Evolutionary conservation across 2,797 vertebrate species (phyloP).

Genomic region (Taenioides sp.): DNA sequence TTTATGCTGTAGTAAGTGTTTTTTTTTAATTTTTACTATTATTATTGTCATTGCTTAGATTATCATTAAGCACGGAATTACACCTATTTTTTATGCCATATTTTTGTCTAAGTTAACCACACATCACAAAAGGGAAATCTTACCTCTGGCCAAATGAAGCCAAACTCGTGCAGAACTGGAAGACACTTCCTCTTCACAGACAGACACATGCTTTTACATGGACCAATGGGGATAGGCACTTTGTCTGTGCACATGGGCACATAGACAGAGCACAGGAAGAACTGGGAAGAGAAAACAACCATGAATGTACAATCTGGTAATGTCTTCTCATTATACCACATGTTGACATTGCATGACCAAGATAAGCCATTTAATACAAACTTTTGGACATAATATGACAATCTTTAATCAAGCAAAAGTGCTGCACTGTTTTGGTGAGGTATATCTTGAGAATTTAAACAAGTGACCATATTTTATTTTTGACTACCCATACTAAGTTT

Average conservation of each 20-base stretch:
- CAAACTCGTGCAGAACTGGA: slow-evolving; percentile 94
- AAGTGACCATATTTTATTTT: background rate
- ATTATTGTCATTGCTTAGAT: too few relatives aligned
- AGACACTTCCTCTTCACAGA: slow-evolving; percentile 95
- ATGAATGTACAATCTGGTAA: background rate
- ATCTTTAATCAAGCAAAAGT: background rate
- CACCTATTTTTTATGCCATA: too few relatives aligned
- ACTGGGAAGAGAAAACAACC: slow-evolving; percentile 71
- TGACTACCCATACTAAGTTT: background rate
- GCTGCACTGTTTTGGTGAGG: background rate
- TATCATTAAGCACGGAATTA: too few relatives aligned
- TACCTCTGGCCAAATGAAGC: slow-evolving; percentile 93
- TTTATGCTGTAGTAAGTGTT: too few relatives aligned
- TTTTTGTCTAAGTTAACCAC: background rate
- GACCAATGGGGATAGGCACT: slow-evolving; percentile 95
- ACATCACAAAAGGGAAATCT: slow-evolving; percentile 23
- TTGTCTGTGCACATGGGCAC: slow-evolving; percentile 99
- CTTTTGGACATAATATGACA: background rate
- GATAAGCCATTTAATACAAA: background rate
- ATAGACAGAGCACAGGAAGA: slow-evolving; percentile 97
- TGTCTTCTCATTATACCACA: background rate
- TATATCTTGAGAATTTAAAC: background rate
- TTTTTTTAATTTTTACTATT: background rate
- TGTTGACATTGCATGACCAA: background rate
- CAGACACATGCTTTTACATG: slow-evolving; percentile 96